phyloP scores from a whole-genome alignment of 2,888 invertebrate species.

The Hermaeophaga mercurialis region DNA sequence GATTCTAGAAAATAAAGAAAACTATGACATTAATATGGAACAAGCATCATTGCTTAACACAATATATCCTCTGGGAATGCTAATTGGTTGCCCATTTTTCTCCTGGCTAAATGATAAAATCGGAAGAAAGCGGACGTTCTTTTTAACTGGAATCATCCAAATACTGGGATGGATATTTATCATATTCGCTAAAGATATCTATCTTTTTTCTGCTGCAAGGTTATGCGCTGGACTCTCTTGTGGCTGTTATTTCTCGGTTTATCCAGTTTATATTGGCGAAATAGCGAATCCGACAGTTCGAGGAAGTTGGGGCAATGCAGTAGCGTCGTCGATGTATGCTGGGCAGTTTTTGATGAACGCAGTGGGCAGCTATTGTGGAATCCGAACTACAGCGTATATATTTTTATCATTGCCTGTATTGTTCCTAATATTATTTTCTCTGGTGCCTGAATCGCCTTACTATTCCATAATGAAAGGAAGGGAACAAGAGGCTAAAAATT shows the following conservation, averaged over 20 bases:
- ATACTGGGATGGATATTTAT: slow-evolving; percentile 40
- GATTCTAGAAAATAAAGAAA: slow-evolving; percentile 43
- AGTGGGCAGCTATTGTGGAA: slow-evolving; percentile 27
- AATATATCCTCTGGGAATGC: slow-evolving; percentile 44
- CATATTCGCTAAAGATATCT: slow-evolving; percentile 39
- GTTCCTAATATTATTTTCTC: slow-evolving; percentile 62
- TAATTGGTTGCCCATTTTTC: slow-evolving; percentile 40
- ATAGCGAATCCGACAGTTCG: slow-evolving; percentile 17
- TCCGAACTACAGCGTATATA: slow-evolving; percentile 57
- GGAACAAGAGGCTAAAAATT: slow-evolving; percentile 34
- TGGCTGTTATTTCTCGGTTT: slow-evolving; percentile 35
- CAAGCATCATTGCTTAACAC: slow-evolving; percentile 50
- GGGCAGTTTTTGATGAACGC: slow-evolving; percentile 10
- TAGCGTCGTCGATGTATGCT: slow-evolving; percentile 1
- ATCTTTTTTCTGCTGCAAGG: slow-evolving; percentile 46
- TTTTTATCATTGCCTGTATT: slow-evolving; percentile 63
- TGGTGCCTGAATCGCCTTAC: slow-evolving; percentile 63
- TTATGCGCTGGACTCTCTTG: slow-evolving; percentile 42
- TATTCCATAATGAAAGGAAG: slow-evolving; percentile 39
- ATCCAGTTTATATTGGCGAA: slow-evolving; percentile 23
- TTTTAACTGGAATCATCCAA: slow-evolving; percentile 44
- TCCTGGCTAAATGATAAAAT: slow-evolving; percentile 43
- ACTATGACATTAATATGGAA: slow-evolving; percentile 45
- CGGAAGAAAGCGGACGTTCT: slow-evolving; percentile 46
- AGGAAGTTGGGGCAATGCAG: slow-evolving; percentile 20